Evolutionary conservation across 2,888 invertebrate species (phyloP).

Genomic region (Seladonia tumulorum): DNA sequence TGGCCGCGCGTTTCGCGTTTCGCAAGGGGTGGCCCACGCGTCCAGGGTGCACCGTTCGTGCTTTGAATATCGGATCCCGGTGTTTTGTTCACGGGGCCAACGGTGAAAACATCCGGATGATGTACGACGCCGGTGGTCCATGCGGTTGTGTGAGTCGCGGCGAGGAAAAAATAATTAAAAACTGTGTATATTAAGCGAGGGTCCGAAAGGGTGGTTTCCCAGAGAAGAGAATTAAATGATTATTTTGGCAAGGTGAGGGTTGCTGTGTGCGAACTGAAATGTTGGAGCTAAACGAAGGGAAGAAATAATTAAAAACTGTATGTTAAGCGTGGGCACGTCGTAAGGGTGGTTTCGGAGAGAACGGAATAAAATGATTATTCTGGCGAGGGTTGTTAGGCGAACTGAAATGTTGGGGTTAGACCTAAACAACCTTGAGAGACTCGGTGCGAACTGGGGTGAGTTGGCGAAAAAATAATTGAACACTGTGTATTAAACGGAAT

Average conservation of each 20-base stretch:
- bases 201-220: too few species aligned
- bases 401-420: background rate
- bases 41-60: constrained; percentile 24
- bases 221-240: background rate
- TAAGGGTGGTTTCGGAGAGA: background rate
- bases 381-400: background rate
- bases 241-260: background rate
- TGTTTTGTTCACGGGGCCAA: background rate
- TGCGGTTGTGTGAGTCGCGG: background rate
- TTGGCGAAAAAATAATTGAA: too few species aligned
- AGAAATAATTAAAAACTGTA: too few species aligned
- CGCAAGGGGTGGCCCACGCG: background rate
- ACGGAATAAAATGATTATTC: background rate
- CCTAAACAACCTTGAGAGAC: background rate
- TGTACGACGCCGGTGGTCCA: background rate
- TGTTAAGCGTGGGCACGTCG: too few species aligned
- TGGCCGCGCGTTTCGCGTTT: constrained; percentile 18
- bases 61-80: constrained; percentile 48
- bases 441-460: too few species aligned
- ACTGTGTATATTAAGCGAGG: background rate
- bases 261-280: background rate
- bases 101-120: background rate
- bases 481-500: too few species aligned
- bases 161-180: background rate
- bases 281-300: too few species aligned